Conservation (phyloP, 2,797 vertebrate genomes). For the Cyclura pinguis region DNA sequence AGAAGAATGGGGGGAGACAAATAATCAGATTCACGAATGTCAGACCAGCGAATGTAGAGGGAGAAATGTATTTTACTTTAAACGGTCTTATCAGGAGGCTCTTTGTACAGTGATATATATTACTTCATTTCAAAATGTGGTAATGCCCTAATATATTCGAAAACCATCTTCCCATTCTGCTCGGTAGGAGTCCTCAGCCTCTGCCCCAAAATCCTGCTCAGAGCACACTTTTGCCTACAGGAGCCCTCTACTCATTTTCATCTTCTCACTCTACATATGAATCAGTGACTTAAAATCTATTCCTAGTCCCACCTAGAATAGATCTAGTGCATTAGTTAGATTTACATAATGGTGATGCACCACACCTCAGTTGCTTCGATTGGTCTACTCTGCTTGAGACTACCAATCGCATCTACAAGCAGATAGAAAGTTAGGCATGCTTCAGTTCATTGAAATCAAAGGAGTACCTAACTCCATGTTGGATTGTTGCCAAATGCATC, state of each 20-base stretch:
- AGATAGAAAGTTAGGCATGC: not conserved
- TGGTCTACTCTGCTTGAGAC: no score
- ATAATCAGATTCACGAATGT: no score
- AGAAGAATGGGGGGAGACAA: no score
- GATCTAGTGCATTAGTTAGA: no score
- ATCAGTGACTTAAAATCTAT: no score
- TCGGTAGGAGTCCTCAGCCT: not conserved
- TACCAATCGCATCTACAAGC: no score
- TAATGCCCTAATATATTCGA: not conserved
- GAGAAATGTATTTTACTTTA: not conserved
- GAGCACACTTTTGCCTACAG: no score
- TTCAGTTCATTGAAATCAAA: not conserved
- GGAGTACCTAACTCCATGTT: no score
- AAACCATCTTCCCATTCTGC: not conserved
- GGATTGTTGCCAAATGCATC: not conserved
- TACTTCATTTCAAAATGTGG: not conserved
- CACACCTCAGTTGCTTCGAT: no score
- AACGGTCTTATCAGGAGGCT: not conserved
- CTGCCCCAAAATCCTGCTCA: not conserved
- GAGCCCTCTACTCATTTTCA: not conserved
- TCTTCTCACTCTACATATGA: not conserved
- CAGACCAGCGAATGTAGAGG: no score
- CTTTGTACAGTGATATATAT: not conserved
- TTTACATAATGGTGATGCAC: no score
- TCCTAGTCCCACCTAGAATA: no score